phyloP scores from a whole-genome alignment of 2,113 vertebrate genomes.

The Trematocara nigrifrons region DNA sequence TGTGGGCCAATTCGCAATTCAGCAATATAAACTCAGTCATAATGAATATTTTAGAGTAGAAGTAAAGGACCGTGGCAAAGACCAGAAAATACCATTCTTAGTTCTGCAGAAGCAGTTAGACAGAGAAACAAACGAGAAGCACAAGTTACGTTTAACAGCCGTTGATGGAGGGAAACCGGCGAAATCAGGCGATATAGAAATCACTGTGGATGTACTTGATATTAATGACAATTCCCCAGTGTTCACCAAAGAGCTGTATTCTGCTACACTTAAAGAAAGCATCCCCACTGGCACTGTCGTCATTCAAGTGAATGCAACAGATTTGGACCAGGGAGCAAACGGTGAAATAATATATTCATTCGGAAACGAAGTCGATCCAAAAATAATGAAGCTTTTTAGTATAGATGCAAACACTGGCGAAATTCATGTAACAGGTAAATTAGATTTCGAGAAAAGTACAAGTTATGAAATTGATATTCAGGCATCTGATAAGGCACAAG shows the following conservation, averaged over 20 bases:
- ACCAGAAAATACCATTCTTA: slow-evolving; percentile 51
- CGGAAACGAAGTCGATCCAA: slow-evolving; percentile 24
- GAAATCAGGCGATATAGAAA: slow-evolving; percentile 31
- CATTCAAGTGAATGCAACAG: slow-evolving; percentile 45
- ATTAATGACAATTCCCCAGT: slow-evolving; percentile 61
- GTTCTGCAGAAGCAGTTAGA: slow-evolving; percentile 56
- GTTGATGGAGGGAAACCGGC: slow-evolving; percentile 63
- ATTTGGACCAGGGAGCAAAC: slow-evolving; percentile 47
- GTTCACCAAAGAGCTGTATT: slow-evolving; percentile 42
- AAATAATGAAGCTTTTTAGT: slow-evolving; percentile 32
- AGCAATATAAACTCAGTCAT: slow-evolving; percentile 54
- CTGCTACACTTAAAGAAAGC: slow-evolving; percentile 37
- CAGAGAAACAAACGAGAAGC: slow-evolving; percentile 30
- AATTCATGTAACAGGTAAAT: slow-evolving; percentile 19
- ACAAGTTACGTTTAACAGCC: slow-evolving; percentile 42
- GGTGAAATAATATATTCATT: slow-evolving; percentile 43
- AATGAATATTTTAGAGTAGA: slow-evolving; percentile 59
- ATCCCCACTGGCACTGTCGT: not conserved
- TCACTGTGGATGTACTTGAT: slow-evolving; percentile 56
- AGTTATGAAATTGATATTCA: slow-evolving; percentile 42
- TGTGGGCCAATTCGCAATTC: slow-evolving; percentile 47
- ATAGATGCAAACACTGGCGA: slow-evolving; percentile 41
- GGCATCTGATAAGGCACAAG: slow-evolving; percentile 20
- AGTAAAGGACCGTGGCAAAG: slow-evolving; percentile 35
- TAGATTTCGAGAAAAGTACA: slow-evolving; percentile 42